Percentiles rank a stretch among this genome's conserved stretches.
Conservation (phyloP, 2,888 invertebrate species). For the Drosophila meridiana region DNA sequence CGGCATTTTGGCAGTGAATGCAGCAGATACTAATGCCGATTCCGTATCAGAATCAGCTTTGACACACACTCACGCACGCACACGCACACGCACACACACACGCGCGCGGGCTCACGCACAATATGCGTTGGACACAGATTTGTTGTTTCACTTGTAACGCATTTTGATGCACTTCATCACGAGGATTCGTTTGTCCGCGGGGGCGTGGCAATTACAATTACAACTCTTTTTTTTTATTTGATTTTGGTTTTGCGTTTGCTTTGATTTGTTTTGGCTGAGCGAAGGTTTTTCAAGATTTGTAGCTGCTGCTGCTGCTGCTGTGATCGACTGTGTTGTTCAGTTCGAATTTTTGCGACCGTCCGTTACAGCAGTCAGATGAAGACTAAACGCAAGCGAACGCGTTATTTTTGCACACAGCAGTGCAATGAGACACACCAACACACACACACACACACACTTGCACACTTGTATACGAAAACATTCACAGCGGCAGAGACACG, state of each 20-base stretch:
- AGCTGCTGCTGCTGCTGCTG: slow-evolving; percentile 37
- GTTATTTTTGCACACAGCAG: slow-evolving; percentile 76
- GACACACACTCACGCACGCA: slow-evolving; percentile 9
- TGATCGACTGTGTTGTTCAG: slow-evolving; percentile 50
- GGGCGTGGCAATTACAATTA: slow-evolving; percentile 39
- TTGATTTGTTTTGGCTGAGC: slow-evolving; percentile 35
- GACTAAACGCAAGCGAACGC: slow-evolving; percentile 77
- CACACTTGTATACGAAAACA: slow-evolving; percentile 7
- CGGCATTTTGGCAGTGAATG: slow-evolving; percentile 58
- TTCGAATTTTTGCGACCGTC: slow-evolving; percentile 72
- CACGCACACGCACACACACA: slow-evolving; percentile 16
- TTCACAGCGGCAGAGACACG: slow-evolving; percentile 56
- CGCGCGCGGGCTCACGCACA: slow-evolving; percentile 18
- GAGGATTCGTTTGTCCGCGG: slow-evolving; percentile 24
- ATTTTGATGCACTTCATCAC: slow-evolving; percentile 32
- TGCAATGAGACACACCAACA: slow-evolving; percentile 56
- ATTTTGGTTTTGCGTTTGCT: slow-evolving; percentile 45
- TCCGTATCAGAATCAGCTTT: slow-evolving; percentile 15
- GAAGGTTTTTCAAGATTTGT: slow-evolving; percentile 51
- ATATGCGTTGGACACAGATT: slow-evolving; percentile 5
- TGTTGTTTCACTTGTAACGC: slow-evolving; percentile 32
- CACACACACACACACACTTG: slow-evolving; percentile 7
- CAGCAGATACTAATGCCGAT: slow-evolving; percentile 28
- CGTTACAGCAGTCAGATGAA: slow-evolving; percentile 79
- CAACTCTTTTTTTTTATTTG: slow-evolving; percentile 54